Conservation (phyloP, 2,888 invertebrate genomes). For the Dasypolia templi region DNA sequence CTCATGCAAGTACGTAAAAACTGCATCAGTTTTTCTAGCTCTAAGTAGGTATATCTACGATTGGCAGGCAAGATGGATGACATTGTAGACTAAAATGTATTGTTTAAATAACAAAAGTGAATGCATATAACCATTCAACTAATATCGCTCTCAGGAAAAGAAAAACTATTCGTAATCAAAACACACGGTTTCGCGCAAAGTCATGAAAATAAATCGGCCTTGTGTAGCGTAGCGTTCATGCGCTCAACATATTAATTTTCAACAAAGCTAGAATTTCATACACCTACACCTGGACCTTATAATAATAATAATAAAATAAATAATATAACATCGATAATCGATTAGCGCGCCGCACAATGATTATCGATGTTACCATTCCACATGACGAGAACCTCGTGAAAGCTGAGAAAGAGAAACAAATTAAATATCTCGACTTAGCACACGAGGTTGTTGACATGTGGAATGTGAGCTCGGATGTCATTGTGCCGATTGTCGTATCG, state of each 20-base stretch:
- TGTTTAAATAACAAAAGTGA: not conserved
- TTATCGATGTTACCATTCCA: too few species aligned
- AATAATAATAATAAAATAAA: too few species aligned
- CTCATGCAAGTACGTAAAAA: not conserved
- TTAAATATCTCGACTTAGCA: too few species aligned
- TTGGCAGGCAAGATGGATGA: not conserved
- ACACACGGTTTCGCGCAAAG: slow-evolving; percentile 3
- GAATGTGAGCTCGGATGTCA: too few species aligned
- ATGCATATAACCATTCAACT: slow-evolving; percentile 4
- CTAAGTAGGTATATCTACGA: not conserved
- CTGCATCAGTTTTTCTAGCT: not conserved
- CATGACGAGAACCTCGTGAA: too few species aligned
- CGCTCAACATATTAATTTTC: slow-evolving; percentile 39
- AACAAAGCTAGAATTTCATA: slow-evolving; percentile 45
- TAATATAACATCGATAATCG: too few species aligned
- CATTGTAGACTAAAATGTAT: not conserved
- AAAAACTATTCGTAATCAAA: slow-evolving; percentile 16
- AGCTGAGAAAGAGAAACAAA: too few species aligned
- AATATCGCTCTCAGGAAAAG: not conserved
- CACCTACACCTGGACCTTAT: slow-evolving; percentile 8
- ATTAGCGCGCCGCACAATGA: too few species aligned
- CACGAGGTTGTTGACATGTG: too few species aligned
- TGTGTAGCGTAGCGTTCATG: slow-evolving; percentile 3
- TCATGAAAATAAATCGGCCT: slow-evolving; percentile 34
- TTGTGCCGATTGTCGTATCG: too few species aligned